Percentiles rank a stretch among this genome's conserved stretches.
These are phyloP conservation scores for Pachycephus smyrnensis DNA, from an alignment of 2,888 invertebrate genomes.

Conservation along the genomic window DNA sequence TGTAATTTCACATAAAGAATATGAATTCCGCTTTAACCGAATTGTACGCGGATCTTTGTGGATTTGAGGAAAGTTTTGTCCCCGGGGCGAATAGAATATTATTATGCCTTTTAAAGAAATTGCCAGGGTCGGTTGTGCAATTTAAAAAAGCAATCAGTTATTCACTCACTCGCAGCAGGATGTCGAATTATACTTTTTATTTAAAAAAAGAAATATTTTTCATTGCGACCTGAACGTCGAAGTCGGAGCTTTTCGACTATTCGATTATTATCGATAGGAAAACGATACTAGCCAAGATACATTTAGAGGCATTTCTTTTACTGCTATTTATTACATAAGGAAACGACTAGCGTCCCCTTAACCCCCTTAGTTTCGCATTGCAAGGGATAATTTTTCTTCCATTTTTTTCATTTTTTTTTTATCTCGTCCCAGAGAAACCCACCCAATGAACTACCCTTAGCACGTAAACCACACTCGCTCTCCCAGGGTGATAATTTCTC, in stretches of 20 bases:
- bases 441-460: neutral
- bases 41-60: too few species aligned
- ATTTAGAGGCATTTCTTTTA: neutral
- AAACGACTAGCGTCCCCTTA: neutral
- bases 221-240: too few species aligned
- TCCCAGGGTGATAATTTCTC: neutral
- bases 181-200: neutral
- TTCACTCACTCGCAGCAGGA: neutral
- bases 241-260: neutral
- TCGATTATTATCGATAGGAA: neutral
- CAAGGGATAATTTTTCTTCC: neutral
- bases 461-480: neutral
- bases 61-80: too few species aligned
- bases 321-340: neutral
- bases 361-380: neutral
- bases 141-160: neutral
- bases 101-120: neutral
- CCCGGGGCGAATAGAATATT: neutral
- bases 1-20: neutral
- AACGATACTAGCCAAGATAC: neutral
- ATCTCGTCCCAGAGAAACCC: neutral
- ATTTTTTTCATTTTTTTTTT: neutral
- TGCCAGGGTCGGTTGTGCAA: neutral
- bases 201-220: too few species aligned
- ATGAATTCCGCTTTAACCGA: too few species aligned